Evolutionary conservation across 2,888 invertebrate species (phyloP).

Genomic region (Keiferia lycopersicella): DNA sequence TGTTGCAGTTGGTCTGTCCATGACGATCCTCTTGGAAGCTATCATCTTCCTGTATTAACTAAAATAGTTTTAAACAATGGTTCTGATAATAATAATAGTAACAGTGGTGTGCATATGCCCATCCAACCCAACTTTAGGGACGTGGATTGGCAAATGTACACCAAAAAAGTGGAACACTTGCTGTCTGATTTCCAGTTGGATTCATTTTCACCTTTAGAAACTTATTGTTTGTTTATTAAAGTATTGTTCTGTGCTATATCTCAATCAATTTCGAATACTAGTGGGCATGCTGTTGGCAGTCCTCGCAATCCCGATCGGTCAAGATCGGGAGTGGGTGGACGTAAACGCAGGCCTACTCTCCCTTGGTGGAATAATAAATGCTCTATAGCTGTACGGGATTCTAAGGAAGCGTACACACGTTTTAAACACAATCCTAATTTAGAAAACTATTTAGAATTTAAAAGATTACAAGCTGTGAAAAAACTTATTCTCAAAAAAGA

Average conservation of each 20-base stretch:
- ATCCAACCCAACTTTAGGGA: not conserved
- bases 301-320: too few species aligned
- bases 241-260: not conserved
- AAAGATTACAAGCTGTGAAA: too few species aligned
- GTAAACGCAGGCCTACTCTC: too few species aligned
- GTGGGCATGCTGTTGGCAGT: too few species aligned
- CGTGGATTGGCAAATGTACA: not conserved
- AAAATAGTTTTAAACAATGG: constrained; percentile 15
- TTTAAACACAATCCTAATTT: too few species aligned
- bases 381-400: too few species aligned
- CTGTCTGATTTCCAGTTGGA: not conserved
- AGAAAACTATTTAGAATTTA: too few species aligned
- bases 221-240: not conserved
- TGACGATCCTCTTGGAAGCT: constrained; percentile 23
- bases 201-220: not conserved
- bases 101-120: not conserved
- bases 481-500: too few species aligned
- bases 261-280: not conserved
- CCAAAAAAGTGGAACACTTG: not conserved
- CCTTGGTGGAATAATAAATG: too few species aligned
- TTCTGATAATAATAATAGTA: not conserved
- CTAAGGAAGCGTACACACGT: too few species aligned
- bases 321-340: too few species aligned
- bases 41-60: constrained; percentile 24
- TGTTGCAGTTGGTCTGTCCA: constrained; percentile 23